A percentile compares a stretch with the other conserved stretches of the same genome.
Evolutionary conservation across 2,888 invertebrate species (phyloP).

Genomic region (Sturmia bella): DNA sequence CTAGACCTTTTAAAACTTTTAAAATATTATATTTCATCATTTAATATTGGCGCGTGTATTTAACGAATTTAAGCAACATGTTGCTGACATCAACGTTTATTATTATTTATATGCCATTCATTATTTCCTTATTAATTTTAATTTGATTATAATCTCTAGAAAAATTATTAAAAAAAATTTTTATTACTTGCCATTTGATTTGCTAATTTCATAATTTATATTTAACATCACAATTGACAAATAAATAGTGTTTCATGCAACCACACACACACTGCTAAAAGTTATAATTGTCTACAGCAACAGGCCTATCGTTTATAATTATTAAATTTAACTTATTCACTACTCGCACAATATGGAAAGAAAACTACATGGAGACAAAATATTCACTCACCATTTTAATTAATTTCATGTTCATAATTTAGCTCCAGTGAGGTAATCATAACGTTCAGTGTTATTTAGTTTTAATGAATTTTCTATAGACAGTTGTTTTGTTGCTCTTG

Average conservation of each 20-base stretch:
- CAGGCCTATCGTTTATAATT: conserved; percentile 51
- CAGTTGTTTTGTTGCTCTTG: conserved; percentile 30
- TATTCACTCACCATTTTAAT: conserved; percentile 50
- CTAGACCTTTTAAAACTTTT: no score
- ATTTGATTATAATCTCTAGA: conserved; percentile 23
- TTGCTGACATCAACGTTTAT: background rate
- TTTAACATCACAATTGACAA: conserved; percentile 15
- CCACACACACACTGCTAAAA: background rate
- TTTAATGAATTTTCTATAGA: conserved; percentile 66
- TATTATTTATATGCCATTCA: background rate
- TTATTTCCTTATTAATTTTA: conserved; percentile 12
- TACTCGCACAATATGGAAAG: background rate
- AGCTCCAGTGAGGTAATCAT: conserved; percentile 55
- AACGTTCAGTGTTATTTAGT: conserved; percentile 33
- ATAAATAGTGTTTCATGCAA: conserved; percentile 16
- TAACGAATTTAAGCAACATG: conserved; percentile 2
- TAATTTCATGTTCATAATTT: conserved; percentile 46
- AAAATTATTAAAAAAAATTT: conserved; percentile 8
- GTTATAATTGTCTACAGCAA: conserved; percentile 8
- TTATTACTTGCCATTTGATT: conserved; percentile 30
- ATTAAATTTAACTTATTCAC: conserved; percentile 54
- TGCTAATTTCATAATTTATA: conserved; percentile 50
- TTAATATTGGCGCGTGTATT: no score
- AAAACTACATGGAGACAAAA: background rate
- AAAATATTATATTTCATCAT: no score